Evolutionary conservation across 2,888 invertebrate genomes (phyloP), one percentile per base, ranked within the genome.

Genomic region (Disparrhopalites patrizii): DNA sequence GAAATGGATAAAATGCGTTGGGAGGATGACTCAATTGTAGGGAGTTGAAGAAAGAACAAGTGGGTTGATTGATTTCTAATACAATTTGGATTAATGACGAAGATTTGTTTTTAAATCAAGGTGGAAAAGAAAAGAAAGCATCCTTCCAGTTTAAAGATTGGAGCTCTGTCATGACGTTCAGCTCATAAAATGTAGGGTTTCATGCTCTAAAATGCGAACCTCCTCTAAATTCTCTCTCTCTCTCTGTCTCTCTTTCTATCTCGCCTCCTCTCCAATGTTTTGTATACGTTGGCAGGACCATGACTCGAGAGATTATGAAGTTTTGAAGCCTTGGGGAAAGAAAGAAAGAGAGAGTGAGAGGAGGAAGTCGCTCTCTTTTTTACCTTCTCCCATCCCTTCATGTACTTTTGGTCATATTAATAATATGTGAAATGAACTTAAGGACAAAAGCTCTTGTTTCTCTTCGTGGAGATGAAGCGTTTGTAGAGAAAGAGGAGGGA

Each of bases 31-130:
- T 58, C 38, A 58, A 58, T 58, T 27, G 27, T 5, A 28, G 57
- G 52, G 28, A n/a, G n/a, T n/a, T n/a, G n/a, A n/a, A n/a, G n/a
- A n/a, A 54, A 65, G 65, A 65, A 66, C 66, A 66, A 66, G 66
- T 47, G 61, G 54, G 61, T 55, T 66, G 66, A 66, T 66, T 66
- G 65, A 65, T 65, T 61, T 55, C 60, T 38, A 63, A 63, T 58
- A 56, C 63, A 67, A 67, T 67, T 67, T 67, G 67, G 67, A 63
- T 67, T 63, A 67, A 67, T 67, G 67, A 67, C 57, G 43, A 40
- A 43, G 52, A 67, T 63, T 67, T 67, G 67, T 67, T 63, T 60
- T 65, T 20, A 28, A 54, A 43, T 43, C 8, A 63, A 55, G 51
- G 51, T 15, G 36, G 50, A 30, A 20, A 50, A 47, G 61, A 61